These are phyloP conservation scores for Amorpha juglandis DNA, from an alignment of 2,888 invertebrate genomes.

Conservation along the genomic window DNA sequence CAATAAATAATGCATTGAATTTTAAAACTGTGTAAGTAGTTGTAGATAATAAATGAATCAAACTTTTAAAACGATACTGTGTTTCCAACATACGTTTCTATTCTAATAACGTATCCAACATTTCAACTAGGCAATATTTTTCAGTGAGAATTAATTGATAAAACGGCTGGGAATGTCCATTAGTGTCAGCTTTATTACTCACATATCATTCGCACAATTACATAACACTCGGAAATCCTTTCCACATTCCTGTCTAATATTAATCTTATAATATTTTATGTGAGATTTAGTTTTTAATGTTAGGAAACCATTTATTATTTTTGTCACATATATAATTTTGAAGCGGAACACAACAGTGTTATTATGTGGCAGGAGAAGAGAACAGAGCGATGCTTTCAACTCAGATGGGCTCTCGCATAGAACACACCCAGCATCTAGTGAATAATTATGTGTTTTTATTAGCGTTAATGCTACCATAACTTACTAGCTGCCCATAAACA, in stretches of 20 bases:
- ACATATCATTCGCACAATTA: constrained; percentile 61
- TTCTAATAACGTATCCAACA: constrained; percentile 1
- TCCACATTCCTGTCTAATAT: constrained; percentile 21
- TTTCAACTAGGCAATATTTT: constrained; percentile 43
- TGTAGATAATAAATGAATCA: too few relatives aligned
- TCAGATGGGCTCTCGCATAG: too few relatives aligned
- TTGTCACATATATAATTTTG: neutral
- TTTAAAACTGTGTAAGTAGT: neutral
- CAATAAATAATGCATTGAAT: too few relatives aligned
- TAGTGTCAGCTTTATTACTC: constrained; percentile 67
- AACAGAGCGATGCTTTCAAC: too few relatives aligned
- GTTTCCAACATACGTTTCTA: neutral
- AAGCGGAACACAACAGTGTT: too few relatives aligned
- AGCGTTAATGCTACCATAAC: too few relatives aligned
- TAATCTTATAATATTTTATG: constrained; percentile 19
- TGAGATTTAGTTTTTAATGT: neutral
- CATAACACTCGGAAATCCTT: constrained; percentile 43
- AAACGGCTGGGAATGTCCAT: constrained; percentile 53
- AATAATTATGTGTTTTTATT: too few relatives aligned
- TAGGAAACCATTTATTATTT: neutral
- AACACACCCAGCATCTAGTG: too few relatives aligned
- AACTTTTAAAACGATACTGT: too few relatives aligned
- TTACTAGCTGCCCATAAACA: too few relatives aligned
- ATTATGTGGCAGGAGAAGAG: too few relatives aligned
- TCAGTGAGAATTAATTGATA: constrained; percentile 58